Evolutionary conservation across 2,113 vertebrate genomes (phyloP), one percentile per base, ranked within the genome.

Genomic region (Marmota flaviventris): DNA sequence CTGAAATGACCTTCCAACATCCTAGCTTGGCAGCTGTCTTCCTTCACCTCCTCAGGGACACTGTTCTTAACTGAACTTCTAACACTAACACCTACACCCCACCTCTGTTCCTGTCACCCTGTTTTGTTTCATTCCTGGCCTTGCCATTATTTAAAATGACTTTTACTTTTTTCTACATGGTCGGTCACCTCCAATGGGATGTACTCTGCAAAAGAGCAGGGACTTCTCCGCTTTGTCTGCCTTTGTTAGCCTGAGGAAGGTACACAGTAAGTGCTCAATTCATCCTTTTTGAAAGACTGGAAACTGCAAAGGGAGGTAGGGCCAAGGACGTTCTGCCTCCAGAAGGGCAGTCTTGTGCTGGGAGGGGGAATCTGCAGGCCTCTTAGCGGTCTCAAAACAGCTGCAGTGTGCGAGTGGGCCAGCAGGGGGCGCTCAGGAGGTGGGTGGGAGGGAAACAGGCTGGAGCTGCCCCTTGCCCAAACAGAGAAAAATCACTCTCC

Each of bases 21-120:
- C 14, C 29, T 12, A 10, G 7, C 0, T 0, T 0, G 7, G 17
- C 4, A 8, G 5, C 27, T 2, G 2, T 79, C 79, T 27, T 12
- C 29, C 18, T n/a, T 37, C 69, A 42, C 79, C n/a, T 48, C 45
- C 81, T 65, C 18, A 56, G 22, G 45, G 11, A 56, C 16, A 4
- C 16, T 22, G 16, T 27, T 18, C 27, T 7, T 5, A 2, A 45
- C 37, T 1, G 8, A 12, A 22, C 20, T n/a, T 48, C 69, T 45
- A 24, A 51, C 0, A 0, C 4, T 2, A 8, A 88, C 14, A 1
- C 8, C 29, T 20, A 2, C 34, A 51, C 10, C 25, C 11, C 17
- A 20, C 24, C 6, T 42, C 17, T 16, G 20, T 8, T 11, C 53
- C 22, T 3, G 10, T 22, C 0, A 7, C 12, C 3, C 16, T 25